Conservation (phyloP, 2,888 invertebrate species). For the Meteorus cinctellus region DNA sequence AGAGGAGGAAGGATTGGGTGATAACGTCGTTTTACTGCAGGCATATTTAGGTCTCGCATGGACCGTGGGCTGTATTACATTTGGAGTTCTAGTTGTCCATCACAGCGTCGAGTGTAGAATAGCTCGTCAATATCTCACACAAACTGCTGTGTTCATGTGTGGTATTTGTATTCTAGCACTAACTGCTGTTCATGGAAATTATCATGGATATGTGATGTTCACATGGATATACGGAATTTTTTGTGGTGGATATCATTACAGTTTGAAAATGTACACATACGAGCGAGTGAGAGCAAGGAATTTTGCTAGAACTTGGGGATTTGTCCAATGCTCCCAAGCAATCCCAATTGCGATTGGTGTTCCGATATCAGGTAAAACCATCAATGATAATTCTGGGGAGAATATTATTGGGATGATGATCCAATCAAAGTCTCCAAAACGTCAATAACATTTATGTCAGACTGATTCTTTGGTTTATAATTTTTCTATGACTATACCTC, state of each 20-base stretch:
- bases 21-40: conserved; percentile 80
- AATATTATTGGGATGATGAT: no score
- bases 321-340: conserved; percentile 90
- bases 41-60: conserved; percentile 88
- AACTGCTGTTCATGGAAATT: conserved; percentile 84
- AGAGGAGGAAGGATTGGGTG: conserved; percentile 82
- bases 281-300: conserved; percentile 89
- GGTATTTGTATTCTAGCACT: conserved; percentile 85
- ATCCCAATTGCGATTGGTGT: conserved; percentile 90
- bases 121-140: conserved; percentile 88
- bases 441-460: no score
- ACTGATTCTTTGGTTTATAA: no score
- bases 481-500: no score
- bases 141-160: conserved; percentile 86
- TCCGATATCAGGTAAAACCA: conserved; percentile 83
- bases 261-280: conserved; percentile 91
- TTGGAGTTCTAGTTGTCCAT: conserved; percentile 87
- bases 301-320: conserved; percentile 92
- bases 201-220: conserved; percentile 86
- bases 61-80: conserved; percentile 86
- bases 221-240: conserved; percentile 89
- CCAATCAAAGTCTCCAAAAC: no score
- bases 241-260: conserved; percentile 91
- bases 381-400: background rate
- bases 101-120: conserved; percentile 90